Conservation (phyloP, 1,140 invertebrate species). For the Aphidius ervi region DNA sequence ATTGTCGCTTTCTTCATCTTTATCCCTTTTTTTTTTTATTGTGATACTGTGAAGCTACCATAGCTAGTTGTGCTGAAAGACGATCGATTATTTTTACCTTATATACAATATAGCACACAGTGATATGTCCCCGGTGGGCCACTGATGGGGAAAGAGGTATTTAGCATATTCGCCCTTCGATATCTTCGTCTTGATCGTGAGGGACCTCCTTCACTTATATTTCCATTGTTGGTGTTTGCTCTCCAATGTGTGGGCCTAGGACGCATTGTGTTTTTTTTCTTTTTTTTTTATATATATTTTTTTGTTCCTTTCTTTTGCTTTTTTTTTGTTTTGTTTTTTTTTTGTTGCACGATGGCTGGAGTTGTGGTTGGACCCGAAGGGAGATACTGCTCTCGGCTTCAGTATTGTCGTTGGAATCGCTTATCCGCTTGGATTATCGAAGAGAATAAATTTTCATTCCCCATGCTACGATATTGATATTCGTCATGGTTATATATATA, state of each 20-base stretch:
- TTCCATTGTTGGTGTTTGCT: conserved; percentile 7
- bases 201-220: conserved; percentile 8
- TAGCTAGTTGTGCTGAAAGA: too few species aligned
- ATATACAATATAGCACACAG: not conserved
- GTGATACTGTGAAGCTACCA: not conserved
- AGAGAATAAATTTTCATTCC: conserved; percentile 28
- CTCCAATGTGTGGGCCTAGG: not conserved
- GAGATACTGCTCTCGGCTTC: not conserved
- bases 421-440: conserved; percentile 27
- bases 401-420: conserved; percentile 28
- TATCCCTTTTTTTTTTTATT: not conserved
- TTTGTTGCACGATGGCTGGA: not conserved
- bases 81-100: too few species aligned
- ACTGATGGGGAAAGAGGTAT: conserved; percentile 23
- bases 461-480: conserved; percentile 24
- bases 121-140: too few species aligned
- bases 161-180: conserved; percentile 30
- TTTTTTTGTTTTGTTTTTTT: not conserved
- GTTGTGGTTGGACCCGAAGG: not conserved
- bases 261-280: too few species aligned
- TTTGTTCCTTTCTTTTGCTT: not conserved
- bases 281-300: too few species aligned
- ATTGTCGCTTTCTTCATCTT: not conserved
- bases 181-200: conserved; percentile 25
- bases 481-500: conserved; percentile 12